A percentile compares a stretch with the other conserved stretches of the same genome.
phyloP scores from a whole-genome alignment of 1,140 invertebrate genomes.

The Zaprionus africanus region DNA sequence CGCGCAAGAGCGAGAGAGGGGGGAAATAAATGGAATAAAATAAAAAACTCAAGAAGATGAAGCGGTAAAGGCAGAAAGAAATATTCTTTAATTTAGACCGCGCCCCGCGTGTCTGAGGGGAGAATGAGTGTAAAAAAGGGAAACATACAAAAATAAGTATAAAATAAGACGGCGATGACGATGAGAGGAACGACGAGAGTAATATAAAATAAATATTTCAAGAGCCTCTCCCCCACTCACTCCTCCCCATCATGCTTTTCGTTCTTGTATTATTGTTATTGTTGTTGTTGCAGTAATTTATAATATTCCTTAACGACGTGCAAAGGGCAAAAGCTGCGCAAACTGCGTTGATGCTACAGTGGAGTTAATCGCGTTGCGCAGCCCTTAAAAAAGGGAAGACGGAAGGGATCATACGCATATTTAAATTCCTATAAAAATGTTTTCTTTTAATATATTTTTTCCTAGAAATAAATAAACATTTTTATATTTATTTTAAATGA shows the following conservation, averaged over 20 bases:
- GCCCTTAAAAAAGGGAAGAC: not conserved
- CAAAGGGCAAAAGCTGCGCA: constrained; percentile 79
- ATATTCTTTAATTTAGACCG: constrained; percentile 83
- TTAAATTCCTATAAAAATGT: not conserved
- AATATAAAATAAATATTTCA: constrained; percentile 83
- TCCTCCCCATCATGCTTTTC: constrained; percentile 41
- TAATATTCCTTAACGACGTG: constrained; percentile 84
- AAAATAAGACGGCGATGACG: constrained; percentile 49
- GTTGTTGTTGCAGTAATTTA: constrained; percentile 79
- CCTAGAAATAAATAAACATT: too few species aligned
- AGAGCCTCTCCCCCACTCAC: constrained; percentile 43
- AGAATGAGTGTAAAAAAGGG: constrained; percentile 48
- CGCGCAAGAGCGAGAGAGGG: not conserved
- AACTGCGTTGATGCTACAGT: constrained; percentile 55
- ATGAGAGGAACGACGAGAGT: constrained; percentile 48
- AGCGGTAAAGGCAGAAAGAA: constrained; percentile 57
- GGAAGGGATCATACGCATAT: not conserved
- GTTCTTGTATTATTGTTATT: constrained; percentile 50
- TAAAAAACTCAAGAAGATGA: constrained; percentile 44
- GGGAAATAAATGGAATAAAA: constrained; percentile 68
- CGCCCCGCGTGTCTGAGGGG: constrained; percentile 52
- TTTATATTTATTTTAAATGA: too few species aligned
- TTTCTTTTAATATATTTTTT: too few species aligned
- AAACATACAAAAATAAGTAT: constrained; percentile 17
- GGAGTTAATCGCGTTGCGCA: constrained; percentile 2